A percentile compares a stretch with the other conserved stretches of the same genome.
phyloP scores from a whole-genome alignment of 2,888 invertebrate species.

The Alentia gelatinosa region DNA sequence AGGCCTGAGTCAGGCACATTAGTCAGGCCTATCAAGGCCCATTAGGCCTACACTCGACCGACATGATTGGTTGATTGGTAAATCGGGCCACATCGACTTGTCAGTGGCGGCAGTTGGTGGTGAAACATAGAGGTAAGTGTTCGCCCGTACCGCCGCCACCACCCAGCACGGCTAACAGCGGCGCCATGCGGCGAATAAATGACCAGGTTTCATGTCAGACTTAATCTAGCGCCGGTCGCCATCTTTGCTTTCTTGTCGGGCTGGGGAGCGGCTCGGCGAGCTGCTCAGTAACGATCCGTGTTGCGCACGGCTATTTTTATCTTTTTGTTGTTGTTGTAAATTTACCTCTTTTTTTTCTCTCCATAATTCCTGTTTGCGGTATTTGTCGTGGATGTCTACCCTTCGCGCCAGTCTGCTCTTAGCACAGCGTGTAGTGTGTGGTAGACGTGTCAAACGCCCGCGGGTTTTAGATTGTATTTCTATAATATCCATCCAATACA shows the following conservation, averaged over 20 bases:
- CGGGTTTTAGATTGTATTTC: no score
- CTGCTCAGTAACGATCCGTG: no score
- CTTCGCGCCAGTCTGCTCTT: neutral
- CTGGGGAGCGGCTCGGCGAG: no score
- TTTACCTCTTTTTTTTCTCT: neutral
- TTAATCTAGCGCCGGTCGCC: neutral
- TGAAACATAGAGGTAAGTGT: conserved; percentile 3
- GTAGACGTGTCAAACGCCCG: neutral
- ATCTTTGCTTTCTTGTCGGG: neutral
- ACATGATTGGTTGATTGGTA: conserved; percentile 42
- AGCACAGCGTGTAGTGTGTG: neutral
- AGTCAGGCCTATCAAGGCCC: neutral
- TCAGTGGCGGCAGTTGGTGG: neutral
- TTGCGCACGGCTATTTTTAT: no score
- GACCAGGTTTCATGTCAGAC: neutral
- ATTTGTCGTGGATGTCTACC: neutral
- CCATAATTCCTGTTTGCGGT: no score
- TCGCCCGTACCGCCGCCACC: neutral
- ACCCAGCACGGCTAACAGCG: neutral
- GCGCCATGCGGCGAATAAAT: neutral
- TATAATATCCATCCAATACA: no score
- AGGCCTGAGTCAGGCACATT: neutral
- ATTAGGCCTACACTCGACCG: neutral
- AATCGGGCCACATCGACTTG: conserved; percentile 30
- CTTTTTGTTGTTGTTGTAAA: neutral